Evolutionary conservation across 2,888 invertebrate genomes (phyloP), one percentile per base, ranked within the genome.

Genomic region (Caenorhabditis sp.): DNA sequence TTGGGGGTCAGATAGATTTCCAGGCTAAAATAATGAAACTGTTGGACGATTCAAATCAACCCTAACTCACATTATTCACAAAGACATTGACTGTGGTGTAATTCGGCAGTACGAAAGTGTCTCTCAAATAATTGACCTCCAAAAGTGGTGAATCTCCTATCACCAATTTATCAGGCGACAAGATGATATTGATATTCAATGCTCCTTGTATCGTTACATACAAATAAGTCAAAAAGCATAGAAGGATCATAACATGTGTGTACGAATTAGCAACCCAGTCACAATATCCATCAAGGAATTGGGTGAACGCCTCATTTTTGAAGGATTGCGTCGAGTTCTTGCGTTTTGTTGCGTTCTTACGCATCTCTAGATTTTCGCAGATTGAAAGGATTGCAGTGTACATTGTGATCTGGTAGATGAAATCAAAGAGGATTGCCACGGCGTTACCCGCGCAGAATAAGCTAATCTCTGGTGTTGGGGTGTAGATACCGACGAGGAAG

Each of bases 361-460:
- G 61, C 78, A 76, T 76, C 17, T 82, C 80, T 26, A 65, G 52
- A 36, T 77, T 70, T 23, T 76, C 82, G 17, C 75, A 69, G 10
- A 82, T 70, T 14, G 82, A 82, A 0, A 82, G 69, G 17, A 79
- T 75, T 0, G 80, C 80, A 23, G 73, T 67, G 70, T 78, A 82
- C 76, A 82, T 77, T 56, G 82, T 80, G 54, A 82, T 78, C 71
- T 82, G 70, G 92, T 94, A 95, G 59, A 95, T 88, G 89, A 94
- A 95, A 20, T 94, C 94, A 87, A 95, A 93, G 78, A 93, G 91
- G 3, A 95, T 94, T 0, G 95, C 94, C 67, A 94, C 92, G 85
- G 94, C 94, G 92, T 95, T 95, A 89, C 95, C 95, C 87, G 93
- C 93, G 90, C 95, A 95, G 90, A 95, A 95, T 84, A 95, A 94